Conservation (phyloP, 2,888 invertebrate genomes). For the Eremobia ochroleuca region DNA sequence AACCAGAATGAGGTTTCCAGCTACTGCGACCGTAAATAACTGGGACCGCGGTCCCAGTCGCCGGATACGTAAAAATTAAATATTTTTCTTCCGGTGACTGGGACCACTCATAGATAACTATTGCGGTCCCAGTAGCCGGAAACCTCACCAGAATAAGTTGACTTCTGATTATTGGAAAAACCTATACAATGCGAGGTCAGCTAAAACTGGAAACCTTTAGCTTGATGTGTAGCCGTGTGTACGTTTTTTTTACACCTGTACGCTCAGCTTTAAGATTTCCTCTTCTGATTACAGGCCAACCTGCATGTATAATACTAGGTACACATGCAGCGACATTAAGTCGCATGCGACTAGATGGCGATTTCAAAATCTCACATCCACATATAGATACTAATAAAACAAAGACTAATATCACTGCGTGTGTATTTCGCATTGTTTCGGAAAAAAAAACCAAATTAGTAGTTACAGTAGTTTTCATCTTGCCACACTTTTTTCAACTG, state of each 20-base stretch:
- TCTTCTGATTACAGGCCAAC: background rate
- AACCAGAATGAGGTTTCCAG: background rate
- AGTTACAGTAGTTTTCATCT: background rate
- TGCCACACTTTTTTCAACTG: conserved; percentile 21
- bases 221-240: background rate
- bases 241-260: background rate
- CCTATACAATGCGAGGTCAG: background rate
- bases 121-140: too few species aligned
- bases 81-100: too few species aligned
- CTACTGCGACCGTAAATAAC: too few species aligned
- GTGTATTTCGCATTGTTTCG: background rate
- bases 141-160: too few species aligned
- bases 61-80: too few species aligned
- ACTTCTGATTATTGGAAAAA: background rate
- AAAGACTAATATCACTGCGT: background rate
- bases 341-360: background rate
- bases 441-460: background rate
- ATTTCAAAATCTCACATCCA: background rate
- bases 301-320: background rate
- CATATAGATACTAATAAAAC: background rate
- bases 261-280: background rate
- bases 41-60: too few species aligned
- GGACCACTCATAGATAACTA: too few species aligned
- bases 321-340: background rate
- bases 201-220: background rate